Percentiles rank a stretch among this genome's conserved stretches.
phyloP scores from a whole-genome alignment of 2,888 invertebrate genomes.

The Drosophila emarginata region DNA sequence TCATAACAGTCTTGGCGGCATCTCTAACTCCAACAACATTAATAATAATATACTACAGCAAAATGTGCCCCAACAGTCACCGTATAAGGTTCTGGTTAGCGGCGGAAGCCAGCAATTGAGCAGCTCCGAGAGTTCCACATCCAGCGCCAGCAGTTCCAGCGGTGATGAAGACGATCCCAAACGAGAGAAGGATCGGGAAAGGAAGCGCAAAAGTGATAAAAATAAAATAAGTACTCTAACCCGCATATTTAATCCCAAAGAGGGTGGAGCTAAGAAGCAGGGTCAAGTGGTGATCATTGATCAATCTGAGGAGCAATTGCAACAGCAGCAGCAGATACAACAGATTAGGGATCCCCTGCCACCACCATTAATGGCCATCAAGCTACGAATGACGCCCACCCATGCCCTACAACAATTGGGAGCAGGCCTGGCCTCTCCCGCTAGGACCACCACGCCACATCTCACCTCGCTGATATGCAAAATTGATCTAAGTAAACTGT shows the following conservation, averaged over 20 bases:
- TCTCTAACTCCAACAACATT: not conserved
- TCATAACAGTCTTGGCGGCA: not conserved
- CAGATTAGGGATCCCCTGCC: constrained; percentile 49
- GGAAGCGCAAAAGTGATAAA: constrained; percentile 85
- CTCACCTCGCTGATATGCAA: constrained; percentile 78
- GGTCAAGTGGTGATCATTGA: constrained; percentile 89
- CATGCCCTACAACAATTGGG: constrained; percentile 64
- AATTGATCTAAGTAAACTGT: constrained; percentile 79
- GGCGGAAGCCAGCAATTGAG: constrained; percentile 45
- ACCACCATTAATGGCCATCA: constrained; percentile 43
- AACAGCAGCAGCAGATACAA: constrained; percentile 72
- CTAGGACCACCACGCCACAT: constrained; percentile 62
- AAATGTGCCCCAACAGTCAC: constrained; percentile 53
- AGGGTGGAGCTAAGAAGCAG: constrained; percentile 88
- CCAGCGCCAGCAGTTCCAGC: constrained; percentile 59
- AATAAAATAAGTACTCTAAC: constrained; percentile 88
- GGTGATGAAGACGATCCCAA: constrained; percentile 59
- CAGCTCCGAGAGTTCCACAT: constrained; percentile 46
- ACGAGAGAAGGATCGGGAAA: constrained; percentile 62
- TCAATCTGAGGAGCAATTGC: constrained; percentile 83
- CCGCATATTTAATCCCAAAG: constrained; percentile 88
- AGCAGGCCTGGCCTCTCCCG: constrained; percentile 54
- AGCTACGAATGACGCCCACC: constrained; percentile 76
- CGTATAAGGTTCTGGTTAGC: constrained; percentile 45
- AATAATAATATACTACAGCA: not conserved